Conservation (phyloP, 2,113 vertebrate genomes). For the Turdus rufiventris region DNA sequence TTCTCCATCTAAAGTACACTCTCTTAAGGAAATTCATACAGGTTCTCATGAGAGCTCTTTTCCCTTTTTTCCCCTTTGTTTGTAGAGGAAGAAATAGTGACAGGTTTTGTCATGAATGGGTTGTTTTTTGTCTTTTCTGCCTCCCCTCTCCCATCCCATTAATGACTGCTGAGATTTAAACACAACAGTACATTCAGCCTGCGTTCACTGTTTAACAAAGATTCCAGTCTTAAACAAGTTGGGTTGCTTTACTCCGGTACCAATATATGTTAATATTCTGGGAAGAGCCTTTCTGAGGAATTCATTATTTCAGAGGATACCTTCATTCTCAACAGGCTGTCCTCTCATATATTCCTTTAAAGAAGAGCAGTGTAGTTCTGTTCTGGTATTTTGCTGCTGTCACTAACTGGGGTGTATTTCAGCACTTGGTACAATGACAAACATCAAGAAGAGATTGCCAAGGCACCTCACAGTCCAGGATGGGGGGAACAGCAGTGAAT, state of each 20-base stretch:
- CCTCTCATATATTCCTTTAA: neutral
- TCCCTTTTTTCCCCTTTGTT: conserved; percentile 36
- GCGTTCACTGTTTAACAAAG: neutral
- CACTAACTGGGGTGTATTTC: neutral
- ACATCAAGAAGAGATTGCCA: neutral
- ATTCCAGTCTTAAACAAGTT: neutral
- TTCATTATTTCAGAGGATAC: neutral
- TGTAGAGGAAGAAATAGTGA: conserved; percentile 60
- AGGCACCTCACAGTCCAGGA: fast-evolving
- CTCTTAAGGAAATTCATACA: conserved; percentile 62
- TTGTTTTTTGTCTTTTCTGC: conserved; percentile 46
- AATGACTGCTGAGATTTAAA: conserved; percentile 18
- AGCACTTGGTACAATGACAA: neutral
- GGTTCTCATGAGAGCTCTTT: conserved; percentile 32
- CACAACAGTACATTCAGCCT: neutral
- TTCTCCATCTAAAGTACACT: conserved; percentile 51
- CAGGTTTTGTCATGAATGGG: conserved; percentile 14
- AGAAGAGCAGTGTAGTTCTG: neutral
- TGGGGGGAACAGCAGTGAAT: neutral
- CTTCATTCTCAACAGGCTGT: neutral
- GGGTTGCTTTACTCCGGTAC: neutral
- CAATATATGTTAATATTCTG: fast-evolving
- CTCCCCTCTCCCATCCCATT: conserved; percentile 9
- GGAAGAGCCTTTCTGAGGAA: neutral
- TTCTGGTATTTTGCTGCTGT: neutral